Percentiles rank a stretch among this genome's conserved stretches.
phyloP scores from a whole-genome alignment of 2,797 vertebrate species.

The Enteromius fasciolatus region DNA sequence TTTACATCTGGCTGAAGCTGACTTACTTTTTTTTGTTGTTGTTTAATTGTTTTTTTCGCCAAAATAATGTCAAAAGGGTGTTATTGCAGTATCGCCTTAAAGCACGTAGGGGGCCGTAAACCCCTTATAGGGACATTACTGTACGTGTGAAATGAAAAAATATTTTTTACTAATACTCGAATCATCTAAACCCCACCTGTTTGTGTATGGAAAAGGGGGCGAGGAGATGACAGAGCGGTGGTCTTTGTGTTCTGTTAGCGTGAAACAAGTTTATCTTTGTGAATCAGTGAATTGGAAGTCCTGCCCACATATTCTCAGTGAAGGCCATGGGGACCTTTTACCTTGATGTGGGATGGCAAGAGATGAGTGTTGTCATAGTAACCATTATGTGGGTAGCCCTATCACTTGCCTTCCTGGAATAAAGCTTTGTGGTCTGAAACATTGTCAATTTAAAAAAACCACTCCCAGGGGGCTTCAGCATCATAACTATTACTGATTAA shows the following conservation, averaged over 20 bases:
- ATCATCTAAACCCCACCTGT: slow-evolving; percentile 14
- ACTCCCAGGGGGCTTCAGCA: slow-evolving; percentile 45
- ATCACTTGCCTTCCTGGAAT: slow-evolving; percentile 57
- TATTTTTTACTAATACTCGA: background rate
- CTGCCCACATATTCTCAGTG: slow-evolving; percentile 45
- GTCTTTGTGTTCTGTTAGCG: slow-evolving; percentile 23
- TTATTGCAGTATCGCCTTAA: background rate
- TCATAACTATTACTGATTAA: slow-evolving; percentile 35
- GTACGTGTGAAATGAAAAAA: background rate
- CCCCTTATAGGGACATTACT: background rate
- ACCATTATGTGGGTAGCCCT: slow-evolving; percentile 46
- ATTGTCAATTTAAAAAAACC: slow-evolving; percentile 35
- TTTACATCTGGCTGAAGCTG: background rate
- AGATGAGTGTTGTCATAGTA: slow-evolving; percentile 56
- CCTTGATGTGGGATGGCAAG: slow-evolving; percentile 52
- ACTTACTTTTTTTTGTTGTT: background rate
- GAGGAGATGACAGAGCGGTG: background rate
- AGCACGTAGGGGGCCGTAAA: background rate
- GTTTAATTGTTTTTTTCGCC: background rate
- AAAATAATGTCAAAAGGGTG: background rate
- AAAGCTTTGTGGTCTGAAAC: slow-evolving; percentile 32
- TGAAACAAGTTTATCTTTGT: slow-evolving; percentile 10
- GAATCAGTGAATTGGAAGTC: slow-evolving; percentile 34
- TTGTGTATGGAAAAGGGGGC: background rate
- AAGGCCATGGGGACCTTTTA: slow-evolving; percentile 42